Conservation (phyloP, 2,888 invertebrate genomes). For the Eilema sororculum region DNA sequence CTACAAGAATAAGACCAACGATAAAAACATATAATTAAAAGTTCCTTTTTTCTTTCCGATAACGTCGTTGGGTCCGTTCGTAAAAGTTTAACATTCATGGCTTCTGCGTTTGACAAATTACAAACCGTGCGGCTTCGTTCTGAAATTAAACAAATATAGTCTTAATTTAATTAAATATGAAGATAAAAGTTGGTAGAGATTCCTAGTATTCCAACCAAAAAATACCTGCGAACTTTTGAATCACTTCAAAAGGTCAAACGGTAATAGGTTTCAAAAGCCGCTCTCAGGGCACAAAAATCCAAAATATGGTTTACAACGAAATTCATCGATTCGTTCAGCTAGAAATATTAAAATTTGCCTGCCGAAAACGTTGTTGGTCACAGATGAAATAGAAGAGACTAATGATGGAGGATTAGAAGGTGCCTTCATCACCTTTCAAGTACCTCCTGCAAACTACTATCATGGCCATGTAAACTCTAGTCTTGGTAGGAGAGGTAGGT, state of each 20-base stretch:
- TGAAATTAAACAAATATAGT: conserved; percentile 58
- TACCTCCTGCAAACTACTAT: no score
- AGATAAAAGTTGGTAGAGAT: background rate
- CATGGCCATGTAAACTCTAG: no score
- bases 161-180: background rate
- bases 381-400: background rate
- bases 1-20: conserved; percentile 3
- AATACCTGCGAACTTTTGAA: background rate
- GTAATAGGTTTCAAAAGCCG: no score
- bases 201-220: background rate
- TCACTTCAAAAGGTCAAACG: no score
- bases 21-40: background rate
- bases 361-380: background rate
- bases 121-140: conserved; percentile 81
- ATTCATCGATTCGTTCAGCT: no score
- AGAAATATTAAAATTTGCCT: no score
- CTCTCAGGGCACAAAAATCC: no score
- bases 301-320: no score
- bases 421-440: no score
- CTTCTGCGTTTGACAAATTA: conserved; percentile 80
- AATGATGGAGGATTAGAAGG: no score
- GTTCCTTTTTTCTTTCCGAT: conserved; percentile 29
- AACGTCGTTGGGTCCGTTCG: conserved; percentile 25
- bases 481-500: no score
- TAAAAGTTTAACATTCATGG: conserved; percentile 58